These are phyloP conservation scores for Leptinotarsa lineolata DNA, from an alignment of 1,140 invertebrate species.

Conservation along the genomic window DNA sequence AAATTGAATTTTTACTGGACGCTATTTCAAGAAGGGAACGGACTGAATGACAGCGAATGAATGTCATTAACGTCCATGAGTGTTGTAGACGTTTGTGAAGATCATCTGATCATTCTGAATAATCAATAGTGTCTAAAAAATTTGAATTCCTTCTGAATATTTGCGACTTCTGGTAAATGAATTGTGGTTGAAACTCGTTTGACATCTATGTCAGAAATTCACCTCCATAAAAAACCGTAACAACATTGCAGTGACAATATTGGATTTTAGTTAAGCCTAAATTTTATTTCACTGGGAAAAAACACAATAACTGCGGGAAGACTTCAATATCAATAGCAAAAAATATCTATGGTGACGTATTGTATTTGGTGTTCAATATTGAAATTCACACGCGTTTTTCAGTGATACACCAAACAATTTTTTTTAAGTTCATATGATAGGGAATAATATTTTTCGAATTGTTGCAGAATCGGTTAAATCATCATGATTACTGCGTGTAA, in stretches of 20 bases:
- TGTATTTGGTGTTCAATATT: constrained; percentile 18
- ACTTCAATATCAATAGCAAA: constrained; percentile 26
- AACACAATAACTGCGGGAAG: constrained; percentile 45
- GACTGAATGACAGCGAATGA: no score
- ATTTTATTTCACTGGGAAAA: constrained; percentile 40
- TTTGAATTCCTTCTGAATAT: no score
- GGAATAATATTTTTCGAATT: no score
- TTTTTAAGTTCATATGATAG: no score
- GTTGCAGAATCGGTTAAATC: no score
- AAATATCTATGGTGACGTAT: background rate
- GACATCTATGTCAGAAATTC: background rate
- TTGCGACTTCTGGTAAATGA: no score
- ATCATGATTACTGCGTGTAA: no score
- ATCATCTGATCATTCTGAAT: background rate
- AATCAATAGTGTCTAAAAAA: constrained; percentile 18
- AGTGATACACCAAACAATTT: no score
- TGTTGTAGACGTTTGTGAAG: no score
- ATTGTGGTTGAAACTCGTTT: constrained; percentile 6
- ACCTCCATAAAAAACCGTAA: constrained; percentile 31
- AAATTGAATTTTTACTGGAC: no score
- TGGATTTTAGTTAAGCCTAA: constrained; percentile 31
- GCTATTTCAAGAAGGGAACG: no score
- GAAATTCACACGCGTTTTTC: background rate
- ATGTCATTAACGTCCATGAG: no score
- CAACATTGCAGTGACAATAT: constrained; percentile 48